These are phyloP conservation scores for Parnassius glacialis DNA, from an alignment of 2,888 invertebrate genomes.

Conservation along the genomic window DNA sequence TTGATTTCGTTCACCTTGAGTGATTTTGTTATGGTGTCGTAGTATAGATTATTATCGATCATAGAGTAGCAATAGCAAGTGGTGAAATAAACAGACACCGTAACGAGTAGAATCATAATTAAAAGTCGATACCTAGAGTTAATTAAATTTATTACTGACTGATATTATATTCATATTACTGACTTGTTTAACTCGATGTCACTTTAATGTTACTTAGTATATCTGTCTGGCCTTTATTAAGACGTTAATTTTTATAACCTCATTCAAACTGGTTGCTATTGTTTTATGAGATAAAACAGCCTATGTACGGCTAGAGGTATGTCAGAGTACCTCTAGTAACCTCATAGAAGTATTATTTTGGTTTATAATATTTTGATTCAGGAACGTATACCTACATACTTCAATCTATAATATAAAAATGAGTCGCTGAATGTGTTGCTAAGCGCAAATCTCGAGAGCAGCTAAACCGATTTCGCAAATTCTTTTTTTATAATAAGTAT, in stretches of 20 bases:
- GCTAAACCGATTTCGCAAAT: no score
- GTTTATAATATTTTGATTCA: constrained; percentile 12
- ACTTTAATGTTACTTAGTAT: constrained; percentile 30
- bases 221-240: constrained; percentile 23
- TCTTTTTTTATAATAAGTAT: no score
- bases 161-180: no score
- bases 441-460: no score
- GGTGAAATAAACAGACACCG: no score
- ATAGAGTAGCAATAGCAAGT: no score
- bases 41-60: no score
- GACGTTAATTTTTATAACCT: constrained; percentile 31
- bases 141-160: constrained; percentile 3
- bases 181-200: constrained; percentile 20
- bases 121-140: neutral
- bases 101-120: neutral
- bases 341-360: constrained; percentile 31
- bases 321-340: constrained; percentile 21
- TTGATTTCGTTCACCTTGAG: no score
- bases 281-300: constrained; percentile 31
- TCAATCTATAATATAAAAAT: no score
- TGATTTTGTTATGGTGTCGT: no score
- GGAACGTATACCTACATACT: constrained; percentile 29
- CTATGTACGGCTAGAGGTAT: constrained; percentile 12
- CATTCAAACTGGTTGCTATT: constrained; percentile 28
- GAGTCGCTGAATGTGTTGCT: no score